These are phyloP conservation scores for Bombus superbus DNA, from an alignment of 1,140 invertebrate species.

Conservation along the genomic window DNA sequence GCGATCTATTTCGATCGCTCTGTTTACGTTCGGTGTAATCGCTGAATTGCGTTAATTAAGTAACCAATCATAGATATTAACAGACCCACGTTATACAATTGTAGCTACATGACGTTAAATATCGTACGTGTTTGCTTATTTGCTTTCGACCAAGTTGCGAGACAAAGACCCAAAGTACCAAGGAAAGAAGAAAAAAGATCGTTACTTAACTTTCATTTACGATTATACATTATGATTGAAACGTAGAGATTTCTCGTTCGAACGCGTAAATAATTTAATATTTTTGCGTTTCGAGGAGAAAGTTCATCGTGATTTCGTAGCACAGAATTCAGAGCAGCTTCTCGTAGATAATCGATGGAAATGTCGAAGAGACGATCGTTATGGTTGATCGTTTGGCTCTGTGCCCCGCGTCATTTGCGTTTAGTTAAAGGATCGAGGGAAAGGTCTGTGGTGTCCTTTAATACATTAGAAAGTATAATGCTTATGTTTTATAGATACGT, in stretches of 20 bases:
- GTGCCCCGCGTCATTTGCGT: constrained; percentile 64
- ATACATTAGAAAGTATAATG: constrained; percentile 77
- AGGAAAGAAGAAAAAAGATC: not conserved
- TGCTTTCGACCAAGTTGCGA: no score
- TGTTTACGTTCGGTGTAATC: not conserved
- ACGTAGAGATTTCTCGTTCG: no score
- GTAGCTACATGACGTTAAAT: not conserved
- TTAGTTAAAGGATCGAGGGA: constrained; percentile 48
- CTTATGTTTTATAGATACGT: constrained; percentile 74
- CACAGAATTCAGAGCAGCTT: not conserved
- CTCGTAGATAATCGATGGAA: not conserved
- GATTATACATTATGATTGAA: no score
- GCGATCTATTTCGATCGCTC: not conserved
- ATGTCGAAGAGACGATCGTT: constrained; percentile 34
- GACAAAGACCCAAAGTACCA: not conserved
- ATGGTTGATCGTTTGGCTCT: constrained; percentile 52
- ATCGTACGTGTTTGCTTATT: no score
- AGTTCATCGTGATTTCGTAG: not conserved
- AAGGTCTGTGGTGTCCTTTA: constrained; percentile 29
- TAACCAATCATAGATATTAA: not conserved
- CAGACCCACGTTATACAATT: no score
- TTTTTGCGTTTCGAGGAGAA: not conserved
- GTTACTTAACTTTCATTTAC: not conserved
- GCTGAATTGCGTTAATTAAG: constrained; percentile 4
- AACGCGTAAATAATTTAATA: not conserved